phyloP scores from a whole-genome alignment of 1,140 invertebrate species.

The Drosophila sturtevanti region DNA sequence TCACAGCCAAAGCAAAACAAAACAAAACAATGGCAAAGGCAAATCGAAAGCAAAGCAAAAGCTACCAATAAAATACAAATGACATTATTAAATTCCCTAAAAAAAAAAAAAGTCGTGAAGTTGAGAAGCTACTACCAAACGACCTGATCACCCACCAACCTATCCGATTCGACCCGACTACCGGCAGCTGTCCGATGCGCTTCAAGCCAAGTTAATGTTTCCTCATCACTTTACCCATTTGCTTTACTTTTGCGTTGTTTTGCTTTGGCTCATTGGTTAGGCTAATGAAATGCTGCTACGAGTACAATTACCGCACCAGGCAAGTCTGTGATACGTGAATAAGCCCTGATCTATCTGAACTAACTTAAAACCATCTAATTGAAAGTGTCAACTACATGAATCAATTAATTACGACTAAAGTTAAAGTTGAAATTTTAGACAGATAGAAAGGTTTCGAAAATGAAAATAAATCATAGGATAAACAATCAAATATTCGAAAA shows the following conservation, averaged over 20 bases:
- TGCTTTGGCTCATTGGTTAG: slow-evolving; percentile 23
- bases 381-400: slow-evolving; percentile 17
- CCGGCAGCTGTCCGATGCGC: slow-evolving; percentile 68
- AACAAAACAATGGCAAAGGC: slow-evolving; percentile 39
- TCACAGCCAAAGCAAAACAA: slow-evolving; percentile 6
- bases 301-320: neutral
- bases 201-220: slow-evolving; percentile 50
- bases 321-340: slow-evolving; percentile 32
- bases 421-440: neutral
- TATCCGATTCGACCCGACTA: slow-evolving; percentile 34
- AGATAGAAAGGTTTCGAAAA: neutral
- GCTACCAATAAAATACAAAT: slow-evolving; percentile 65
- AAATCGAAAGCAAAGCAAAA: slow-evolving; percentile 39
- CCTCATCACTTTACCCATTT: slow-evolving; percentile 37
- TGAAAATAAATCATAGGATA: too few species aligned
- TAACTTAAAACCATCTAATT: slow-evolving; percentile 10
- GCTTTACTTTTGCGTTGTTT: slow-evolving; percentile 7
- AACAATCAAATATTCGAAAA: too few species aligned
- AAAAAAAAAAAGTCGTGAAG: slow-evolving; percentile 45
- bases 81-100: slow-evolving; percentile 74
- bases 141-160: slow-evolving; percentile 28
- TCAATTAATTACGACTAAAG: neutral
- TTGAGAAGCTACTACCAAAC: slow-evolving; percentile 12
- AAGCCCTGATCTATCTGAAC: slow-evolving; percentile 7
- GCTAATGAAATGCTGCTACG: slow-evolving; percentile 14